Evolutionary conservation across 2,113 vertebrate genomes (phyloP).

Genomic region (Apeltes quadracus): DNA sequence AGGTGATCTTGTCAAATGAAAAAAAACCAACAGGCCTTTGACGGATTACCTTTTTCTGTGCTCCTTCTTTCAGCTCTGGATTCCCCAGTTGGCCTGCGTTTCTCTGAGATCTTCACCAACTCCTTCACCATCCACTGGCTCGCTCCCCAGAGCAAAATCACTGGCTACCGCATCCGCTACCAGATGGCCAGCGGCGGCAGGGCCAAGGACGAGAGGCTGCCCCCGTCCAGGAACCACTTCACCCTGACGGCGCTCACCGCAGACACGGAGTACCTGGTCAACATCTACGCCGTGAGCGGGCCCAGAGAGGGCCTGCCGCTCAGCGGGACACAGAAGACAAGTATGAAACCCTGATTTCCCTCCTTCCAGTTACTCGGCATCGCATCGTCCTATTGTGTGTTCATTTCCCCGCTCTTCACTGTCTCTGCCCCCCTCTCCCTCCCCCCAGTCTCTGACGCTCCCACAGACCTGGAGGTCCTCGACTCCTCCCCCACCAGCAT

Average conservation of each 20-base stretch:
- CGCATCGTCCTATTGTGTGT: not conserved
- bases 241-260: slow-evolving; percentile 89
- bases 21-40: not conserved
- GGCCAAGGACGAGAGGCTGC: slow-evolving; percentile 90
- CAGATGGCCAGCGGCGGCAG: slow-evolving; percentile 81
- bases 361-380: not conserved
- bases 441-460: slow-evolving; percentile 90
- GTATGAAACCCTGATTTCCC: slow-evolving; percentile 70
- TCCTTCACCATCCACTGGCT: slow-evolving; percentile 95
- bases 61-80: slow-evolving; percentile 84
- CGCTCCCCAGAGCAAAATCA: slow-evolving; percentile 86
- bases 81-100: slow-evolving; percentile 88
- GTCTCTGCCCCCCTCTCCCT: not conserved
- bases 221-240: slow-evolving; percentile 90
- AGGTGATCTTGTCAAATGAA: not conserved
- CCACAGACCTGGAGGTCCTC: slow-evolving; percentile 89
- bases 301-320: slow-evolving; percentile 85
- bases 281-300: slow-evolving; percentile 83
- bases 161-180: slow-evolving; percentile 87
- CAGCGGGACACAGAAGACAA: slow-evolving; percentile 89
- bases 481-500: slow-evolving; percentile 88
- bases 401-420: not conserved
- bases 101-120: slow-evolving; percentile 90
- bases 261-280: slow-evolving; percentile 90
- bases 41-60: not conserved